Percentiles rank a stretch among this genome's conserved stretches.
These are phyloP conservation scores for Pristionchus pacificus DNA, from an alignment of 1,140 invertebrate genomes.

Conservation along the genomic window DNA sequence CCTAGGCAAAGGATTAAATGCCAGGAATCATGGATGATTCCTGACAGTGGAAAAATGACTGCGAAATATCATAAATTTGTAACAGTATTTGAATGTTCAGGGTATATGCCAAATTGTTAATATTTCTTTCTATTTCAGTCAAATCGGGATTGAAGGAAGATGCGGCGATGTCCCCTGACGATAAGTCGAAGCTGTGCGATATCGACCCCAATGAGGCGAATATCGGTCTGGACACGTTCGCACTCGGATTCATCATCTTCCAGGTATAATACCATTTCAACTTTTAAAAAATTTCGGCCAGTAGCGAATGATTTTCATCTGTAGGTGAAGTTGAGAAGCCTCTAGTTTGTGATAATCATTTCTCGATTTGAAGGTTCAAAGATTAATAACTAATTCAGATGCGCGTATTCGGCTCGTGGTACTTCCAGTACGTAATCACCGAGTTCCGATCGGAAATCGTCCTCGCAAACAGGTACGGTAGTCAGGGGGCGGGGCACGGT, in stretches of 20 bases:
- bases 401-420: conserved; percentile 50
- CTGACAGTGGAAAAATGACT: too few species aligned
- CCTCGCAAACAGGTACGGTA: conserved; percentile 45
- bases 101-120: not conserved
- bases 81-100: too few species aligned
- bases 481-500: too few species aligned
- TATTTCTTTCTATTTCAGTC: not conserved
- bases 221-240: conserved; percentile 53
- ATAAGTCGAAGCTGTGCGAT: too few species aligned
- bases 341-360: too few species aligned
- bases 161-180: too few species aligned
- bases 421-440: conserved; percentile 56
- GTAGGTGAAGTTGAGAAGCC: not conserved
- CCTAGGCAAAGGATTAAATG: too few species aligned
- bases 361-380: too few species aligned
- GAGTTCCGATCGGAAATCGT: conserved; percentile 56
- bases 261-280: conserved; percentile 20
- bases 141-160: not conserved
- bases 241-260: conserved; percentile 50
- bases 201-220: conserved; percentile 37
- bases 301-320: not conserved
- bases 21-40: not conserved
- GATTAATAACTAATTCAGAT: too few species aligned
- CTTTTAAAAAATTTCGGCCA: too few species aligned
- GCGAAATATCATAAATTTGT: too few species aligned